phyloP scores from a whole-genome alignment of 2,113 vertebrate genomes.

The Lathamus discolor region DNA sequence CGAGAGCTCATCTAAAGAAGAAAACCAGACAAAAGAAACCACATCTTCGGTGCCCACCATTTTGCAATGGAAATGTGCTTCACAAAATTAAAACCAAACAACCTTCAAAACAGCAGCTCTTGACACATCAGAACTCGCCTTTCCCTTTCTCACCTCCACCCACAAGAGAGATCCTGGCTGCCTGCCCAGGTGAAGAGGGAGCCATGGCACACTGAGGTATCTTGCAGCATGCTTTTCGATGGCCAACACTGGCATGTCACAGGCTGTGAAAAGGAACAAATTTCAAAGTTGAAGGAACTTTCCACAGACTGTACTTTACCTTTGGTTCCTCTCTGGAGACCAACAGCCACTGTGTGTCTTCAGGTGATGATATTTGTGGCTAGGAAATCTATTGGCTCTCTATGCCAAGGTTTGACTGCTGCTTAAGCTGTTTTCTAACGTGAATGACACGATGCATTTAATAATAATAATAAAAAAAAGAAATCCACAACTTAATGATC shows the following conservation, averaged over 20 bases:
- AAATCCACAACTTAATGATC: not conserved
- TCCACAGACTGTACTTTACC: not conserved
- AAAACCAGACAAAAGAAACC: not conserved
- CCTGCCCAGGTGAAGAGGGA: not conserved
- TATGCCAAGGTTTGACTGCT: not conserved
- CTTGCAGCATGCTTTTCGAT: not conserved
- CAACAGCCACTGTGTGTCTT: not conserved
- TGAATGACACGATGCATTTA: not conserved
- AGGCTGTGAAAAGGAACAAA: not conserved
- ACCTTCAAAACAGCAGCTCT: not conserved
- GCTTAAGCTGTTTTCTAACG: not conserved
- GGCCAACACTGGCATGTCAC: not conserved
- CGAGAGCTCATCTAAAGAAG: not conserved
- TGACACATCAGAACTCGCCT: not conserved
- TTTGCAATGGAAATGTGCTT: not conserved
- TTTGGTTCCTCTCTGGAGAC: not conserved
- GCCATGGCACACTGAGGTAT: not conserved
- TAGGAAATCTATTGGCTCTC: not conserved
- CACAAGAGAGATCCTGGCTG: not conserved
- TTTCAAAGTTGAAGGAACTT: not conserved
- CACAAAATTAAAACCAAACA: not conserved
- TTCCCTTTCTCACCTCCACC: not conserved
- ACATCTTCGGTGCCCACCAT: not conserved
- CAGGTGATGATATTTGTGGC: not conserved
- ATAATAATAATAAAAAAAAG: not conserved